Evolutionary conservation across 2,797 vertebrate genomes (phyloP).

Genomic region (Pseudotriccus pelzelni): DNA sequence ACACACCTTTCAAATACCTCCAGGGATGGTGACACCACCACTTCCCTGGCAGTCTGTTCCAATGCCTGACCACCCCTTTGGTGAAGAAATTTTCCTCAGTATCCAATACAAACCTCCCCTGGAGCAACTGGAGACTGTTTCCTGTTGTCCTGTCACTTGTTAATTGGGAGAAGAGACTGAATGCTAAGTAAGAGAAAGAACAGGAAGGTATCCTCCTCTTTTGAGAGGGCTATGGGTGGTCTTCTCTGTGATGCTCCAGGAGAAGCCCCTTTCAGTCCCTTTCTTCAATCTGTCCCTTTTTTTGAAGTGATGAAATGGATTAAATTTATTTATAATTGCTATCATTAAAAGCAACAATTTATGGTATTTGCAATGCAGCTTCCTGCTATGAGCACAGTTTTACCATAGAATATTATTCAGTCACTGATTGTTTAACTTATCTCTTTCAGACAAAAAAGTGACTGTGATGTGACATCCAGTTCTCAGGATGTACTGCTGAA

Average conservation of each 20-base stretch:
- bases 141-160: background rate
- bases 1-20: background rate
- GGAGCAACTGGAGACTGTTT: background rate
- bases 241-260: background rate
- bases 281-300: background rate
- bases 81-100: background rate
- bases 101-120: background rate
- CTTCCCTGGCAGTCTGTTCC: background rate
- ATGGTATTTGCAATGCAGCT: background rate
- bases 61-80: background rate
- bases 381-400: background rate
- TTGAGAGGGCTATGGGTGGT: background rate
- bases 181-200: background rate
- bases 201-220: fast-evolving
- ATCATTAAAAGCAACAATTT: background rate
- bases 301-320: background rate
- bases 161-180: background rate
- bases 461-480: background rate
- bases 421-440: background rate
- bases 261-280: background rate
- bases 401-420: background rate
- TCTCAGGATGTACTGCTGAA: background rate
- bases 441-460: background rate
- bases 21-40: too few relatives aligned
- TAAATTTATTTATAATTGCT: constrained; percentile 14